phyloP scores from a whole-genome alignment of 2,113 vertebrate species.

The Megaleporinus macrocephalus region DNA sequence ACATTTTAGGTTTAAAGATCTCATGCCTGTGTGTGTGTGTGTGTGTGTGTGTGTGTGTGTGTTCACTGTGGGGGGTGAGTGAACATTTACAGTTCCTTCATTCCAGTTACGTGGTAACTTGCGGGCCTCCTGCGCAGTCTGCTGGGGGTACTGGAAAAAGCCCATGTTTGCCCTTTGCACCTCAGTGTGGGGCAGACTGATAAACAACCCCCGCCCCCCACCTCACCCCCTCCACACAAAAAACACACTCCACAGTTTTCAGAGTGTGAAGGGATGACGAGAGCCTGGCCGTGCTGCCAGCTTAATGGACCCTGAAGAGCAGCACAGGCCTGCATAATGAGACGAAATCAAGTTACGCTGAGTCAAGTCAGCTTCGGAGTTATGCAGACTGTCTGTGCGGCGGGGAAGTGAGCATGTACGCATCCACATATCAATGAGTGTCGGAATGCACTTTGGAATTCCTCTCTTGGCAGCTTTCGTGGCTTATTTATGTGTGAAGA shows the following conservation, averaged over 20 bases:
- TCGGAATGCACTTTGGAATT: not conserved
- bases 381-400: not conserved
- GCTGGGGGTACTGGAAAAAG: constrained; percentile 27
- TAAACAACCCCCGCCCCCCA: not conserved
- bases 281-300: not conserved
- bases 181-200: constrained; percentile 46
- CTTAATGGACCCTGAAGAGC: not conserved
- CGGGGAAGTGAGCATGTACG: not conserved
- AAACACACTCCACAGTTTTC: not conserved
- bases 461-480: no score
- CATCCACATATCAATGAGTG: constrained; percentile 2
- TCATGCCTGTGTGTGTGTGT: not conserved
- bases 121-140: constrained; percentile 31
- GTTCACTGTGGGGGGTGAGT: constrained; percentile 28
- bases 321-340: not conserved
- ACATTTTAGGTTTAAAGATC: not conserved
- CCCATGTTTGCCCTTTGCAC: constrained; percentile 50
- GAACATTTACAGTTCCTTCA: constrained; percentile 42
- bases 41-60: constrained; percentile 1
- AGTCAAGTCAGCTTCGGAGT: not conserved
- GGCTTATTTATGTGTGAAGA: no score
- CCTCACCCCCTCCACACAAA: not conserved
- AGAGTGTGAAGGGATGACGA: not conserved
- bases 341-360: not conserved
- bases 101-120: constrained; percentile 38